Base-by-base conservation (phyloP, 2,888 invertebrate genomes). In the Chaitophorus viminalis region DNA sequence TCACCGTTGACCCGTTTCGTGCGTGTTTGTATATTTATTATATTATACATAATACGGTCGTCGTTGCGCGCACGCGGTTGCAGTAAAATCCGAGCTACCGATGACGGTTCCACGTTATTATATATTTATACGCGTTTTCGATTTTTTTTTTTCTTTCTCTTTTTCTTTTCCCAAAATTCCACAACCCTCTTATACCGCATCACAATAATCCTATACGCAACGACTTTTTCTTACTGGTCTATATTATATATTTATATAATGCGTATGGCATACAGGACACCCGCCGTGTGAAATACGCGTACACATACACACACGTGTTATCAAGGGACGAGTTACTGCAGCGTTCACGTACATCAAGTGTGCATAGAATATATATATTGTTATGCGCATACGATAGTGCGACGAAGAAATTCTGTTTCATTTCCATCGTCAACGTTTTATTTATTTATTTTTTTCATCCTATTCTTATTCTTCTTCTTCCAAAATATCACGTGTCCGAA, bases 41-140 rank as follows among this genome's bases (percentile, higher is more conserved):
- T 46, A 46, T 46, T 46, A 46, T 46, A 46, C 46, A 14, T n/a
- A n/a, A n/a, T n/a, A n/a, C n/a, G n/a, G n/a, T n/a, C n/a, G 39
- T 82, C 6, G 60, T 60, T 60, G 25, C 60, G 60, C 60, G 85
- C 77, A 78, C 77, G 77, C 78, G 78, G 85, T 85, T 52, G 85
- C 78, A 68, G 54, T 85, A 46, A 85, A 85, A 78, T 39, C 18
- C 68, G 21, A 54, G 78, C 86, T 86, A 86, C 86, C 86, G 86
- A 78, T 25, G 86, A 85, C 85, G 78, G 68, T 77, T 33, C 46
- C 17, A 33, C 72, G 54, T 72, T 33, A 52, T 65, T 39, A n/a
- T 33, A 25, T 79, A 60, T 14, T 31, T 36, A 79, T 72, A 36
- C 21, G 72, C 31, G 72, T 79, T 76, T 65, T 76, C 29, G 54